Evolutionary conservation across 2,888 invertebrate genomes (phyloP), one percentile per base, ranked within the genome.

Genomic region (Bursaphelenchus okinawaensis): DNA sequence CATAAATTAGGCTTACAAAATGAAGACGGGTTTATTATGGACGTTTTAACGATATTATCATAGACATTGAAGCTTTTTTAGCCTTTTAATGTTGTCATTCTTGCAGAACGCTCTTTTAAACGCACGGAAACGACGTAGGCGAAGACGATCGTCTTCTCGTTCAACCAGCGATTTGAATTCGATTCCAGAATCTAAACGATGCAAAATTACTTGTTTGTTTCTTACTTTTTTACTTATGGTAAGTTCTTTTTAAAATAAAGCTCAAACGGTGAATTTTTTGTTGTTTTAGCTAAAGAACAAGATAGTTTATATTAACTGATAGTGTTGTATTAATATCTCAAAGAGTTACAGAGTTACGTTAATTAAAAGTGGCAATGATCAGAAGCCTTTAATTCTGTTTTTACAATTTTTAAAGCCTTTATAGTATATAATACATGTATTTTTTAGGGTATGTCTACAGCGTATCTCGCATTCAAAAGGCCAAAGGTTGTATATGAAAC

Each of bases 31-130:
- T n/a, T 52, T 9, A 7, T 8, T 8, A 8, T 52, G 7, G 7
- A 7, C 20, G 7, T 8, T n/a, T 52, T 8, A 52, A 52, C 20
- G 22, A 7, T 19, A 16, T 16, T 19, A 16, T 40, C 12, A 16
- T 40, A 16, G 16, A 40, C 16, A 40, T 16, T 19, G n/a, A 40
- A n/a, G 40, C 40, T 16, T 19, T 40, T 40, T 40, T 16, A 40
- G n/a, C 40, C 16, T 40, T 19, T 31, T 22, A 23, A 29, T 16
- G 22, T 62, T 22, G 40, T 40, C 51, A n/a, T 63, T 24, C 12
- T 29, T 54, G 26, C 52, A 62, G 55, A 65, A 65, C 24, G 52
- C 65, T 20, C 24, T 65, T 24, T 23, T 65, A n/a, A 64, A 65
- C 26, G 27, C 52, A 19, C 59, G 52, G 52, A 29, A 50, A 52